A percentile compares a stretch with the other conserved stretches of the same genome.
These are phyloP conservation scores for Zeugodacus cucurbitae DNA, from an alignment of 1,140 invertebrate genomes.

Conservation along the genomic window DNA sequence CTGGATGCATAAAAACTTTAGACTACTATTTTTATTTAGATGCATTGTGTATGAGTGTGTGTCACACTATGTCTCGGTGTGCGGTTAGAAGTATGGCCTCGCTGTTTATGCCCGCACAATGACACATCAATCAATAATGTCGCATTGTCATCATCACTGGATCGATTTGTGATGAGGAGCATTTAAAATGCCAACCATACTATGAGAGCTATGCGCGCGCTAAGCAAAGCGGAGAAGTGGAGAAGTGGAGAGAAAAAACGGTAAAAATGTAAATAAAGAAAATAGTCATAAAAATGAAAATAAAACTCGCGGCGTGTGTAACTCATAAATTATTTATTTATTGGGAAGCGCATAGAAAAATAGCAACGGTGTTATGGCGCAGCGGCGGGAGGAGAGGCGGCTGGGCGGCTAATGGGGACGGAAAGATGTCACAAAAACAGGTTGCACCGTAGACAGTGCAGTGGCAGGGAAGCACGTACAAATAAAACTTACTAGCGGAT, in stretches of 20 bases:
- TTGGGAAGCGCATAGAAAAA: conserved; percentile 20
- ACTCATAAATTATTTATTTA: conserved; percentile 39
- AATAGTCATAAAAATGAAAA: not conserved
- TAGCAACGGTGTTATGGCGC: not conserved
- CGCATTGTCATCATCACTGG: conserved; percentile 17
- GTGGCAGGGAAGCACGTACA: not conserved
- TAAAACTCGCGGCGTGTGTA: not conserved
- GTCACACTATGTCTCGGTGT: too few species aligned
- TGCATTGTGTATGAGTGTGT: not conserved
- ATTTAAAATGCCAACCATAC: conserved; percentile 6
- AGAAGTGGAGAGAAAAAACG: not conserved
- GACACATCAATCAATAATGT: conserved; percentile 30
- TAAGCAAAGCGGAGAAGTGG: not conserved
- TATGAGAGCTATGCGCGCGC: not conserved
- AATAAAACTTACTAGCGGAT: not conserved
- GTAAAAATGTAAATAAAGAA: not conserved
- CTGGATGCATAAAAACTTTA: not conserved
- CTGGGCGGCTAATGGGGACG: not conserved
- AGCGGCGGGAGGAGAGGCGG: not conserved
- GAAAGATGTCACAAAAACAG: not conserved
- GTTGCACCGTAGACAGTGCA: not conserved
- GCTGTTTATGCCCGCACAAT: not conserved
- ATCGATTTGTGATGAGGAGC: conserved; percentile 34
- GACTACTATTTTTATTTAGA: not conserved
- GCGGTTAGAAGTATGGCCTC: not conserved